These are phyloP conservation scores for Chydorus sphaericus DNA, from an alignment of 2,888 invertebrate genomes.

Conservation along the genomic window DNA sequence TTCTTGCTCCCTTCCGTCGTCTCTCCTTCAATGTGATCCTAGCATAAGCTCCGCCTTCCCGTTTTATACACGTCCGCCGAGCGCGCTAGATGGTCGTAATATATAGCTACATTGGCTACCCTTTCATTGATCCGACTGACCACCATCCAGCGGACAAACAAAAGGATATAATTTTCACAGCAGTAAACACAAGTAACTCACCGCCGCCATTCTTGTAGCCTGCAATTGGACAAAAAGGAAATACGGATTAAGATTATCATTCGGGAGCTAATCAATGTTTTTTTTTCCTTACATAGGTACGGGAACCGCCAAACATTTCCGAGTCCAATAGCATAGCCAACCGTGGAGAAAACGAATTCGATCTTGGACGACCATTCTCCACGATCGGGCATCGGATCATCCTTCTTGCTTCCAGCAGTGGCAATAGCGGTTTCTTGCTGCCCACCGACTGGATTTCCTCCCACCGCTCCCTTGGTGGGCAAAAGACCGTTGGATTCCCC, in stretches of 20 bases:
- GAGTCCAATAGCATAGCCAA: slow-evolving; percentile 81
- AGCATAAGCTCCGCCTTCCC: too few species aligned
- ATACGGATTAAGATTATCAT: not conserved
- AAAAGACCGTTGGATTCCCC: slow-evolving; percentile 1
- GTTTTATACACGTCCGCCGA: not conserved
- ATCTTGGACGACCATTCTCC: slow-evolving; percentile 80
- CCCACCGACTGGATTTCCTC: not conserved
- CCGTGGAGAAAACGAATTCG: slow-evolving; percentile 84
- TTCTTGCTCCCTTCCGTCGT: too few species aligned
- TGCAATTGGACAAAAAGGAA: not conserved
- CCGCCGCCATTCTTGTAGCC: slow-evolving; percentile 1
- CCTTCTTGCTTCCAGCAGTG: slow-evolving; percentile 8
- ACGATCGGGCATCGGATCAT: slow-evolving; percentile 47
- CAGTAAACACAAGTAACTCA: not conserved
- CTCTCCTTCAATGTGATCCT: too few species aligned
- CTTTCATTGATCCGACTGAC: too few species aligned
- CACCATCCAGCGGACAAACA: too few species aligned
- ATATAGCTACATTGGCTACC: not conserved
- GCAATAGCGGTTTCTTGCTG: not conserved
- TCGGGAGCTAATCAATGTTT: not conserved
- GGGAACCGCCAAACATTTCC: slow-evolving; percentile 83
- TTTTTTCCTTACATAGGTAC: slow-evolving; percentile 49
- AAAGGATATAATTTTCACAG: not conserved
- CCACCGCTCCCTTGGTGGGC: not conserved
- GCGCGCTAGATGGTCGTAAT: not conserved